Percentiles rank a stretch among this genome's conserved stretches.
phyloP scores from a whole-genome alignment of 2,113 vertebrate species.

The Hypocryptadius cinnamomeus region DNA sequence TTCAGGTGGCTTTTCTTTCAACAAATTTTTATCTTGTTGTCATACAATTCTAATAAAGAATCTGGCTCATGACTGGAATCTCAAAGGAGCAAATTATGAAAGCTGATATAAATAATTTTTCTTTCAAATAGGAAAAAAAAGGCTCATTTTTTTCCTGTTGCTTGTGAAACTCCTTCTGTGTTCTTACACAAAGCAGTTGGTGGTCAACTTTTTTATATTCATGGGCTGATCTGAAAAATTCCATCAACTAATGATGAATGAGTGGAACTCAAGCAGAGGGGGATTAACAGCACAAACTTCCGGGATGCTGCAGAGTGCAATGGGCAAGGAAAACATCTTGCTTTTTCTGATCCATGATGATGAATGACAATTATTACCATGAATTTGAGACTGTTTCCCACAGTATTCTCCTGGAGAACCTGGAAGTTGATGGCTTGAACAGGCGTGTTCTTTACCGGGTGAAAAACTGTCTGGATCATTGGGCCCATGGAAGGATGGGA shows the following conservation, averaged over 20 bases:
- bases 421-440: not conserved
- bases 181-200: not conserved
- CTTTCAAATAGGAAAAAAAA: not conserved
- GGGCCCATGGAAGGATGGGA: not conserved
- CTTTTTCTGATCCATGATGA: not conserved
- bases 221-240: not conserved
- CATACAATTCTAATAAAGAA: not conserved
- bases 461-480: no score
- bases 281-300: not conserved
- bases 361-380: not conserved
- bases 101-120: not conserved
- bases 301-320: not conserved
- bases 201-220: not conserved
- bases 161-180: not conserved
- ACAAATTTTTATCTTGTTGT: not conserved
- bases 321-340: not conserved
- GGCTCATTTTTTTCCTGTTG: not conserved
- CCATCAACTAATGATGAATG: not conserved
- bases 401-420: not conserved
- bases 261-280: not conserved
- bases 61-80: not conserved
- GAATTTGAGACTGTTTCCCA: not conserved
- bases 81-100: not conserved
- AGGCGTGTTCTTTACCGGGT: not conserved
- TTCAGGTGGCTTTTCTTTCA: not conserved